Percentiles rank a stretch among this genome's conserved stretches.
phyloP scores from a whole-genome alignment of 92 coral and sea anemone species.

The Plumapathes pennacea region DNA sequence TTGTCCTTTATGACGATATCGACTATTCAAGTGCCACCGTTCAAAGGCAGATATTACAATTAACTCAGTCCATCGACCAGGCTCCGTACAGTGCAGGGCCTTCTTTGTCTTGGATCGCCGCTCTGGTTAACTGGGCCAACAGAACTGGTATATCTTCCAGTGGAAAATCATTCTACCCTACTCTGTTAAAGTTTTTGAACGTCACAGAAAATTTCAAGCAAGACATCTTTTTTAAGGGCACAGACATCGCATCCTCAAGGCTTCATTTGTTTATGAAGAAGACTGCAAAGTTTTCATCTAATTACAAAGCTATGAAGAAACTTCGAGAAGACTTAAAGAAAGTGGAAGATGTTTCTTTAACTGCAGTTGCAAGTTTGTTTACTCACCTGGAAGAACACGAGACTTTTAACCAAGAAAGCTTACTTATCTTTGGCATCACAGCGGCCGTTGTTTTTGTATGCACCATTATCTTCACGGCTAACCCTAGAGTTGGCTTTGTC shows the following conservation, averaged over 20 bases:
- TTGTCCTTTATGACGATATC: constrained; percentile 6
- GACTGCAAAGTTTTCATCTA: neutral
- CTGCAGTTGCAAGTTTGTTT: neutral
- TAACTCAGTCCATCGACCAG: constrained; percentile 1
- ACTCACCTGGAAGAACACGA: constrained; percentile 7
- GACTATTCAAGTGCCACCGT: constrained; percentile 20
- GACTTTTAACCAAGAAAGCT: neutral
- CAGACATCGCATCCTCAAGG: constrained; percentile 24
- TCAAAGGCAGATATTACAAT: constrained; percentile 4
- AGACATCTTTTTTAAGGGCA: constrained; percentile 15
- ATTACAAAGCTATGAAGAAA: neutral
- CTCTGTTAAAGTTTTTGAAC: constrained; percentile 26
- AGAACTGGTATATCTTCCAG: constrained; percentile 4
- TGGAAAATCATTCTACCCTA: constrained; percentile 12
- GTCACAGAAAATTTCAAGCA: constrained; percentile 3
- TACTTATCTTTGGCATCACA: neutral
- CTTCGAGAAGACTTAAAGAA: constrained; percentile 4
- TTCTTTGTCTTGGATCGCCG: constrained; percentile 40
- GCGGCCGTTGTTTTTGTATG: constrained; percentile 1
- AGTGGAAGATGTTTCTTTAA: neutral
- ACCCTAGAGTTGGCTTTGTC: neutral
- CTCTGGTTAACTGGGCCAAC: constrained; percentile 29
- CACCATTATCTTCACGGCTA: neutral
- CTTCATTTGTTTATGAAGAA: constrained; percentile 19
- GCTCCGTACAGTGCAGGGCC: constrained; percentile 6